Base-by-base conservation (phyloP, 2,113 vertebrate genomes). In the Salvator merianae region DNA sequence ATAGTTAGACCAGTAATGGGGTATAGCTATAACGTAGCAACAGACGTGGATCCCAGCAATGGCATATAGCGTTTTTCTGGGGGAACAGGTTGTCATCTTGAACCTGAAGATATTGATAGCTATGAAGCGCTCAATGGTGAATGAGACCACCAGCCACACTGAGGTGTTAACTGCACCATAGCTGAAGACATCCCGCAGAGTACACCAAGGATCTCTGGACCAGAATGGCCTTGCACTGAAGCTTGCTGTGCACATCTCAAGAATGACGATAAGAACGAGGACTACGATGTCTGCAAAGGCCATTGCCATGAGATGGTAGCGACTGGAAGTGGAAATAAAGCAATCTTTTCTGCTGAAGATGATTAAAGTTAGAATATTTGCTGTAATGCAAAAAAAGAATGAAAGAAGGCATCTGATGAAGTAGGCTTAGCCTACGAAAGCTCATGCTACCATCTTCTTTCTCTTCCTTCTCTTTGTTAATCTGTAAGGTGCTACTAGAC, bases 321-420 rank as follows among this genome's bases (percentile, higher is more conserved):
- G 86, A 75, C 92, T 96, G 80, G 95, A 95, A 62, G 85, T 90
- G 82, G 94, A 95, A 65, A 95, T 84, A 88, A 92, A 91, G 85
- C 94, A 95, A 83, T 93, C 94, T 47, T 91, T 93, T 92, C 69
- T 93, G 93, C 93, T 95, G 91, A 96, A 94, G 77, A 96, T 93
- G 32, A 95, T 68, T 53, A 95, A 92, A 34, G 92, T 92, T 77
- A 95, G 69, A n/a, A 93, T 86, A 80, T 96, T 95, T 81, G 95
- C 94, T 96, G 76, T 43, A 90, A 84, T 34, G 71, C 24, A 74
- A 65, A 85, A 43, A 4, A 76, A 66, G 62, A 63, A 75, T 1
- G 28, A n/a, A n/a, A n/a, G n/a, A n/a, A n/a, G n/a, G n/a, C n/a
- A n/a, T n/a, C n/a, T n/a, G n/a, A n/a, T n/a, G n/a, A n/a, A n/a